phyloP scores from a whole-genome alignment of 1,140 invertebrate genomes.

The Psilanteris sp. region DNA sequence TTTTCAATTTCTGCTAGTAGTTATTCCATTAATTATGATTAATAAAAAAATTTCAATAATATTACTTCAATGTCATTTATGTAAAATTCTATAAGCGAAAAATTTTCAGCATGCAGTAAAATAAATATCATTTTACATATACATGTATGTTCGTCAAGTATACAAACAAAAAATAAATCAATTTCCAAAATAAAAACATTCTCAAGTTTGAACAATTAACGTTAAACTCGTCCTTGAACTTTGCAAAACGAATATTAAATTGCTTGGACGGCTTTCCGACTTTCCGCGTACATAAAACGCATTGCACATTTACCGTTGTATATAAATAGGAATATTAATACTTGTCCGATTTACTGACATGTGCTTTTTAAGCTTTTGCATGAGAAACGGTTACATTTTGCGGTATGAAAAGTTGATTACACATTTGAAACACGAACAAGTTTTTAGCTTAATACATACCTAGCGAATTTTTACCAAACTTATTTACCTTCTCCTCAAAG shows the following conservation, averaged over 20 bases:
- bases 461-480: background rate
- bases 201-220: conserved; percentile 14
- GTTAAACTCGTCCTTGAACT: conserved; percentile 1
- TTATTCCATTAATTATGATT: too few relatives aligned
- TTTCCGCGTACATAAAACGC: too few relatives aligned
- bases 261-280: conserved; percentile 1
- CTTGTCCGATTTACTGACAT: conserved; percentile 11
- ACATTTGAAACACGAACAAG: conserved; percentile 14
- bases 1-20: too few relatives aligned
- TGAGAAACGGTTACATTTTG: conserved; percentile 13
- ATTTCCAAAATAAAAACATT: too few relatives aligned
- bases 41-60: too few relatives aligned
- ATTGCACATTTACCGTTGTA: conserved; percentile 4
- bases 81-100: too few relatives aligned
- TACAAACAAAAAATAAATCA: too few relatives aligned
- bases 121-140: too few relatives aligned
- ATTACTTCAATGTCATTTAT: too few relatives aligned
- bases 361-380: conserved; percentile 9
- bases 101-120: too few relatives aligned
- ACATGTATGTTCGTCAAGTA: too few relatives aligned
- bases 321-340: conserved; percentile 17
- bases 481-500: conserved; percentile 3
- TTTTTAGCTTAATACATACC: background rate
- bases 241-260: background rate
- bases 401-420: conserved; percentile 29